Evolutionary conservation across 2,113 vertebrate genomes (phyloP), one percentile per base, ranked within the genome.

Genomic region (Saguinus midas): DNA sequence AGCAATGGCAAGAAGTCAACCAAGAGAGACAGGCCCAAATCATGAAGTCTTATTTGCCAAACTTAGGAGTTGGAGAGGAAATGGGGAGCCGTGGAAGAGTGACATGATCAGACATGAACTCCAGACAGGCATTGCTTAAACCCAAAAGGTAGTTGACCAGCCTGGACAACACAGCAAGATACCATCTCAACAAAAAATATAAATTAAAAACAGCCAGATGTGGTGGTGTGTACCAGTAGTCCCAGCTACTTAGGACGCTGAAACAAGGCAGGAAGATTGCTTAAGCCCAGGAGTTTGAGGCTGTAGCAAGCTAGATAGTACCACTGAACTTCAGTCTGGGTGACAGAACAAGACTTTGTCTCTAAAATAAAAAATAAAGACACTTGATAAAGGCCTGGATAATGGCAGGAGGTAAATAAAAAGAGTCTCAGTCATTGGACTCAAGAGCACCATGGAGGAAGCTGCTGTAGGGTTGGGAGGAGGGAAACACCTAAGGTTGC

Each of bases 1-100:
- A 95, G 21, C 8, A 80, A 35, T 82, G 40, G 35, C 48, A 88
- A 79, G 66, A 76, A 91, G n/a, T 64, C 96, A 92, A 91, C 45
- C 55, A 37, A 3, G 6, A 70, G 45, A 94, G 50, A 64, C 11
- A 82, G 72, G 35, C 35, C 43, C 70, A 90, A 86, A 61, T 91
- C 43, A 37, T 50, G 83, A 57, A 76, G 37, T 37, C 52, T 40
- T 58, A 7, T 66, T 91, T 88, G 45, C 70, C 61, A 79, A 83
- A 87, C 48, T 86, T 57, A 91, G 45, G 35, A 72, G 37, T 50
- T 61, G 35, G 6, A 85, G 23, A 81, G n/a, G 21, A 50, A 61
- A 43, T 6, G 6, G 29, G 84, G 57, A 91, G 35, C 72, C 37
- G 18, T 5, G 21, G 25, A 87, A 90, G 75, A 55, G 40, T 25